Evolutionary conservation across 2,797 vertebrate species (phyloP).

Genomic region (Ctenochaetus hawaiiensis): DNA sequence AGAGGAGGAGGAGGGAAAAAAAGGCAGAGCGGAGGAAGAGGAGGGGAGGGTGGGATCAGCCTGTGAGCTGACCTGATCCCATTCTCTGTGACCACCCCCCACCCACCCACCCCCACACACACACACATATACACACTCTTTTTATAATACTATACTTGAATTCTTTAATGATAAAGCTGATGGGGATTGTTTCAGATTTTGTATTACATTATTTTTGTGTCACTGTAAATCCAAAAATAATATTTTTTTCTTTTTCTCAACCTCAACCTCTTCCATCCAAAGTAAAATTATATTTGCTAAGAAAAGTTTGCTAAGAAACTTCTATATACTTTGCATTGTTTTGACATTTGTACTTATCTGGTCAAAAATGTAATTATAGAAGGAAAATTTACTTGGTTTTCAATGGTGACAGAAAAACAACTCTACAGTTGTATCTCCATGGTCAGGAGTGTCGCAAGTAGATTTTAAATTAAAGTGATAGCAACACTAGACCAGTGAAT

Average conservation of each 20-base stretch:
- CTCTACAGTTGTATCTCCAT: too few species aligned
- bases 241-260: neutral
- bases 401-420: too few species aligned
- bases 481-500: too few species aligned
- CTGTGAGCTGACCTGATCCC: constrained; percentile 18
- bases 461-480: too few species aligned
- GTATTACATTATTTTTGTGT: neutral
- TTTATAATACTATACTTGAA: constrained; percentile 8
- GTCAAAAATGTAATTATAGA: neutral
- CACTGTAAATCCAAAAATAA: neutral
- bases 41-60: neutral
- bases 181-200: neutral
- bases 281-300: neutral
- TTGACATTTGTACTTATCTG: neutral
- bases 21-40: constrained; percentile 3
- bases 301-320: neutral
- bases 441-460: too few species aligned
- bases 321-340: neutral
- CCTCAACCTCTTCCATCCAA: neutral
- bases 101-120: too few species aligned
- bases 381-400: neutral
- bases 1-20: constrained; percentile 49
- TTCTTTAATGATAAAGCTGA: constrained; percentile 6
- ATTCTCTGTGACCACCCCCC: neutral
- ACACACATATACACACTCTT: neutral